Evolutionary conservation across 2,888 invertebrate species (phyloP), one percentile per base, ranked within the genome.

Genomic region (Ophraella communa): DNA sequence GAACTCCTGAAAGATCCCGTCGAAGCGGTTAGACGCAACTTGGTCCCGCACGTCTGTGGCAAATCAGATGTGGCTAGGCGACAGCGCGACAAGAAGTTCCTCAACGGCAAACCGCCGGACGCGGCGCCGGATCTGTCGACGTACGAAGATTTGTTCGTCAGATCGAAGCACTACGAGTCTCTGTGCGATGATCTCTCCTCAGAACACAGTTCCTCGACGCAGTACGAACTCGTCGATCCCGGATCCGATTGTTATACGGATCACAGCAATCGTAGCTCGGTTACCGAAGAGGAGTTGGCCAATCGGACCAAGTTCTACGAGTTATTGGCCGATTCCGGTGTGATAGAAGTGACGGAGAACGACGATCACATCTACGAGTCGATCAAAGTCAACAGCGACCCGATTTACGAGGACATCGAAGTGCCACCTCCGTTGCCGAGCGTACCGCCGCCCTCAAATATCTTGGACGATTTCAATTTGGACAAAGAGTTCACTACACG

Each of bases 351-450:
- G 55, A 88, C 89, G 74, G 88, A 86, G 66, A 84, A 84, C 23
- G 87, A 88, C 69, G 88, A 89, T 73, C 91, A 91, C 80, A 89
- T 89, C 76, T 91, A 91, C 73, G 91, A 91, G 78, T 89, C 90
- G 58, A 90, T 91, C 68, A 87, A 87, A 74, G 84, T 85, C 60
- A 91, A 91, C 17, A 85, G 84, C 60, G 91, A 91, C 83, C 92
- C 91, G 2, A 92, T 92, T 76, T 92, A 92, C 77, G 92, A 92
- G 82, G 91, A 91, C 81, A 91, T 91, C 69, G 90, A 90, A 74
- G 87, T 89, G 80, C 93, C 93, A 59, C 92, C 92, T 11, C 93
- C 93, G 2, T 80, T 94, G 73, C 93, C 93, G 1, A 80, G 89
- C 0, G 91, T 90, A 75, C 92, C 93, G 17, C 93, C 93, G 1